Evolutionary conservation across 1,140 invertebrate genomes (phyloP).

Genomic region (Drosophila chauvacae): DNA sequence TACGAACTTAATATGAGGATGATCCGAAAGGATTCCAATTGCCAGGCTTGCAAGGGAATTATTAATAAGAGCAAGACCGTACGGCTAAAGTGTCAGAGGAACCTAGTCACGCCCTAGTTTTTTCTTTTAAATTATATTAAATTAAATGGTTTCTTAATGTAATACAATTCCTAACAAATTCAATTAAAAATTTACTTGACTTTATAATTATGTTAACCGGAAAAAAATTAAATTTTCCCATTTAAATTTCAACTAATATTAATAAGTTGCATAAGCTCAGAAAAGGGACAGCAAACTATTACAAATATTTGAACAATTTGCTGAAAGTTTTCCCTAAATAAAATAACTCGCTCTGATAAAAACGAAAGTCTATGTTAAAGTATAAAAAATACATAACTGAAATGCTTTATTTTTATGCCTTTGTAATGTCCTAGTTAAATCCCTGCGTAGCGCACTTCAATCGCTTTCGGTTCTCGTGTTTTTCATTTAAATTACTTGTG

Average conservation of each 20-base stretch:
- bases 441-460: constrained; percentile 14
- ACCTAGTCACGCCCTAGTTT: background rate
- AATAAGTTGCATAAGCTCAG: background rate
- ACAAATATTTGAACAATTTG: constrained; percentile 4
- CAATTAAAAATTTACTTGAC: no score
- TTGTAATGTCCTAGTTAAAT: background rate
- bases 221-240: background rate
- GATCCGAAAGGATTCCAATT: background rate
- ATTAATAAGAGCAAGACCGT: background rate
- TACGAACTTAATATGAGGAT: constrained; percentile 1
- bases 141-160: no score
- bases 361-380: background rate
- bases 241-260: no score
- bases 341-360: background rate
- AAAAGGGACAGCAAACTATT: background rate
- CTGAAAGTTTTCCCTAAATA: background rate
- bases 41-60: background rate
- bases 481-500: constrained; percentile 52
- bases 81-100: no score
- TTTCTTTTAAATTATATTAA: background rate
- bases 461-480: constrained; percentile 11
- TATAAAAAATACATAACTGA: background rate
- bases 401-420: background rate
- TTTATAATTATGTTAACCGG: no score
- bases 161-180: background rate